A percentile compares a stretch with the other conserved stretches of the same genome.
Conservation (phyloP, 1,140 invertebrate genomes). For the Cotesia typhae region DNA sequence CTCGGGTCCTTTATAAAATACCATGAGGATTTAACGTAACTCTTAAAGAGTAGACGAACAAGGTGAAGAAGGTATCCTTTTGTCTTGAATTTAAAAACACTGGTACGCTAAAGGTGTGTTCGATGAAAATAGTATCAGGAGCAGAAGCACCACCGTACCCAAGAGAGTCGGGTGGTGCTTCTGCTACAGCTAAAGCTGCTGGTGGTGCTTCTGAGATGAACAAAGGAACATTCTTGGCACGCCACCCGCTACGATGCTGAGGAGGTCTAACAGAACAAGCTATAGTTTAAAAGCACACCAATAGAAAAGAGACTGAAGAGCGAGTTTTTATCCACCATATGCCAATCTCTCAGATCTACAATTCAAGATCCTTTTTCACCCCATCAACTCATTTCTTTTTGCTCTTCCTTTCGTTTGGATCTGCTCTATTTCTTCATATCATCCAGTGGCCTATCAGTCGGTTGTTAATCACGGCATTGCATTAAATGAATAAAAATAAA, state of each 20-base stretch:
- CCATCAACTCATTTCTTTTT: constrained; percentile 28
- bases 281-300: constrained; percentile 29
- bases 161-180: constrained; percentile 27
- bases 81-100: constrained; percentile 44
- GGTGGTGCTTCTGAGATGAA: constrained; percentile 40
- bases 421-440: constrained; percentile 17
- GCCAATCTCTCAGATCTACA: constrained; percentile 40
- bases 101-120: constrained; percentile 45
- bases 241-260: constrained; percentile 37
- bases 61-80: constrained; percentile 39
- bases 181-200: no score
- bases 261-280: constrained; percentile 12
- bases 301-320: constrained; percentile 22
- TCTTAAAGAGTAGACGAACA: constrained; percentile 3
- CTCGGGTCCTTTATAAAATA: constrained; percentile 33
- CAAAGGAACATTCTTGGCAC: constrained; percentile 46
- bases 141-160: constrained; percentile 29
- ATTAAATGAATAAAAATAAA: background rate
- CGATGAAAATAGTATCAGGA: constrained; percentile 22
- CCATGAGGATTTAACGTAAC: constrained; percentile 38
- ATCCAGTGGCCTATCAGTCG: background rate
- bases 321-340: constrained; percentile 42
- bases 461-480: background rate
- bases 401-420: constrained; percentile 1
- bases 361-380: constrained; percentile 1